phyloP scores from a whole-genome alignment of 2,113 vertebrate species.

The Ctenodactylus gundi region DNA sequence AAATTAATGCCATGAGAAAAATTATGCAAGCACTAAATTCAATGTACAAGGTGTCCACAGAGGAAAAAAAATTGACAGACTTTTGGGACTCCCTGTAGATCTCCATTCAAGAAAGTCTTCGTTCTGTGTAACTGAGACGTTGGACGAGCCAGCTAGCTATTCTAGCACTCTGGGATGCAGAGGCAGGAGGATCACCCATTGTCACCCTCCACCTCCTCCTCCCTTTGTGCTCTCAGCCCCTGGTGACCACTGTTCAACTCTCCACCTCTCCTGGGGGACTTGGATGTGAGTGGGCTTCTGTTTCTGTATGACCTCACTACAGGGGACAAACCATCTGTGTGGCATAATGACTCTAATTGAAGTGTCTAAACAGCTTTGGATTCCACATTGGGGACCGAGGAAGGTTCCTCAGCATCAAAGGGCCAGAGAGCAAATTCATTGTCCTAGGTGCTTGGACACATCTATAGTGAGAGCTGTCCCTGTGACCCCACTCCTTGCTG shows the following conservation, averaged over 20 bases:
- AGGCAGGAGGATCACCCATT: too few relatives aligned
- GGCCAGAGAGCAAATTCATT: not conserved
- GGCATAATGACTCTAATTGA: not conserved
- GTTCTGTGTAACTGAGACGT: not conserved
- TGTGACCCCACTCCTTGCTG: not conserved
- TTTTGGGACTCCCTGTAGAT: too few relatives aligned
- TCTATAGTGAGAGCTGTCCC: not conserved
- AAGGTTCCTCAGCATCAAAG: not conserved
- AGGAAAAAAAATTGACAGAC: too few relatives aligned
- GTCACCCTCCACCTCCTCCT: not conserved
- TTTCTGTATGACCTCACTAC: not conserved
- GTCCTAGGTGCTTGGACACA: not conserved
- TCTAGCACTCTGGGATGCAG: too few relatives aligned
- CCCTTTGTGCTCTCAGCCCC: accelerated
- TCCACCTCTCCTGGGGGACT: not conserved
- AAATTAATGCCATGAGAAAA: too few relatives aligned
- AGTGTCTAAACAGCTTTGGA: not conserved
- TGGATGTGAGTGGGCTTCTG: not conserved
- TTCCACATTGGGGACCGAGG: not conserved
- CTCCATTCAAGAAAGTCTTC: not conserved
- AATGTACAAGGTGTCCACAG: too few relatives aligned
- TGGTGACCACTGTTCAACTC: not conserved
- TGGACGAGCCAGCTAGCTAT: too few relatives aligned
- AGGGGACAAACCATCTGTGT: not conserved
- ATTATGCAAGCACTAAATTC: too few relatives aligned